Evolutionary conservation across 2,888 invertebrate genomes (phyloP), one percentile per base, ranked within the genome.

Genomic region (Anoncus sp.): DNA sequence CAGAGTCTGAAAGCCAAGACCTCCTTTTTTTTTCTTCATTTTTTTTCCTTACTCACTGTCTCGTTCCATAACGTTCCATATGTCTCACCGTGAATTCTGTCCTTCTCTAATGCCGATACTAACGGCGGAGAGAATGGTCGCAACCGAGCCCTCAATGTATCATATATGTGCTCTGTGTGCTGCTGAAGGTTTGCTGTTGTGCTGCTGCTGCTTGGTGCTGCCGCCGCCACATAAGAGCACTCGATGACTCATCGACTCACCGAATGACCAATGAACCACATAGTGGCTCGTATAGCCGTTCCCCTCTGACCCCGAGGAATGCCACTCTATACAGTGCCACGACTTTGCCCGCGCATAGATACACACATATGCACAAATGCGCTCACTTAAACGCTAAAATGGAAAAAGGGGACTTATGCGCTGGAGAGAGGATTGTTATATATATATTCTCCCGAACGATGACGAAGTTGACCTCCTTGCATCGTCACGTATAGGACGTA

Each of bases 211-310:
- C 27, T 43, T 47, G 51, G 24, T 22, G 62, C 22, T 62, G 66
- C 55, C 55, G 70, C 69, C 38, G 47, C 43, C 45, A 53, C 22
- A 65, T 12, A 51, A 67, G 60, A 62, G 45, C 20, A 45, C 73
- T 72, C 70, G 77, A 82, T 88, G 88, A 88, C 81, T 89, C 87
- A 88, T 85, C 83, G 85, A 85, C 86, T 86, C 81, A 82, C 83
- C 85, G 85, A 88, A 87, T 87, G 87, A 89, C 88, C 88, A 87
- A 86, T 87, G 84, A 87, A 79, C 78, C 80, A 69, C 72, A 65
- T 77, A 80, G 67, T 80, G 77, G 75, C 70, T 75, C 81, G 70
- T 72, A 70, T 35, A 75, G 55, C 16, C 73, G 49, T 70, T 81
- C 67, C 69, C 75, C 77, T 81, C 66, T 81, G 81, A 81, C 77